Base-by-base conservation (phyloP, 1,140 invertebrate species). In the Drosophila serrata region DNA sequence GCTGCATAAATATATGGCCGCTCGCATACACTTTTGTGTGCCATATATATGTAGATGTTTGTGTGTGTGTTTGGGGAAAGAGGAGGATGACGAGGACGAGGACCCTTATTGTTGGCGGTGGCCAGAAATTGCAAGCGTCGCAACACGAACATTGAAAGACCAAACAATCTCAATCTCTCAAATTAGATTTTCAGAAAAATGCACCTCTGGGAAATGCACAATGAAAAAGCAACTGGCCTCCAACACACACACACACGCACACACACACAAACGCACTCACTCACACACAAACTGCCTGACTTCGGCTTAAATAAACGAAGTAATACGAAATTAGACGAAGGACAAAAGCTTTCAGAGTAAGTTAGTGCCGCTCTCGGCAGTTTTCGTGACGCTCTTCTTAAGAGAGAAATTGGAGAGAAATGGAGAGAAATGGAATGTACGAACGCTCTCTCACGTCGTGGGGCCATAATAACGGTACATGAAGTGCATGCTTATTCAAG, bases 151-250 rank as follows among this genome's bases (percentile, higher is more conserved):
- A 90, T 91, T 90, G 81, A 90, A 86, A 90, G 87, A 90, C 86
- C 86, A 90, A 90, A 90, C 86, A 90, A 90, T 90, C 81, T 90
- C 86, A 91, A 91, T 91, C 85, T 87, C 85, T 91, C 90, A 91
- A 91, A 91, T 91, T 91, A 91, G 90, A 91, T 91, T 91, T 91
- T 91, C 76, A 91, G 88, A 91, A 91, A 91, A 91, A 91, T 91
- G 85, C 90, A 91, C 90, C 82, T 91, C 81, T 91, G 90, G 90
- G 90, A 91, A 91, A 91, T 90, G 85, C 85, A 90, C 85, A 85
- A 90, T 90, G 85, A 90, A 90, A 90, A 90, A 90, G 85, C 81
- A 77, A 76, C 73, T 69, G 62, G 55, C 74, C 65, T 75, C 46
- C 69, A 49, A 79, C 61, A 56, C 58, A 64, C 70, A 68, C 40